phyloP scores from a whole-genome alignment of 1,140 invertebrate species.

The Habropoda laboriosa region DNA sequence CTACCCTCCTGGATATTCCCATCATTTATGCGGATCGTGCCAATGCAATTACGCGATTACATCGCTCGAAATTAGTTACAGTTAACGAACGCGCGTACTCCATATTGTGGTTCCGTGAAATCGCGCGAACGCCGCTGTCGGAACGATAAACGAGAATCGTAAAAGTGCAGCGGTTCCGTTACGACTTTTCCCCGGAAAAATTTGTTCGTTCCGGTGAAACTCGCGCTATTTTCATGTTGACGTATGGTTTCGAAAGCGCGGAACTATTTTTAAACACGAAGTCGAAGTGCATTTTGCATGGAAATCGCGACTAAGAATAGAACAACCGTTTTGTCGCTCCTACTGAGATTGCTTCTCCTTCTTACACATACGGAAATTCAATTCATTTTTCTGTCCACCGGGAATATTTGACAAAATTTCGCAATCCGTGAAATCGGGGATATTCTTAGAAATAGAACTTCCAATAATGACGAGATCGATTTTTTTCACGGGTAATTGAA shows the following conservation, averaged over 20 bases:
- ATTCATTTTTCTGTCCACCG: too few species aligned
- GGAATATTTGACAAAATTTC: too few species aligned
- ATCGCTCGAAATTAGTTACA: conserved; percentile 1
- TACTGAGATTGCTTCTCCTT: too few species aligned
- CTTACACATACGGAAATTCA: too few species aligned
- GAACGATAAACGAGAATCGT: too few species aligned
- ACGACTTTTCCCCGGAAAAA: background rate
- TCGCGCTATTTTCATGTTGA: background rate
- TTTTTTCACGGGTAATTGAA: conserved; percentile 9
- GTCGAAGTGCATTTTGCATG: background rate
- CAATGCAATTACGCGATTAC: background rate
- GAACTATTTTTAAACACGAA: conserved; percentile 3
- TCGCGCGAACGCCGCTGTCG: too few species aligned
- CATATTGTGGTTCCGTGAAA: background rate
- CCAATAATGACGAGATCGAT: background rate
- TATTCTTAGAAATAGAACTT: background rate
- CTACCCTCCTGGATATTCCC: conserved; percentile 10
- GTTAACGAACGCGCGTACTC: too few species aligned
- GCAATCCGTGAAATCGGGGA: too few species aligned
- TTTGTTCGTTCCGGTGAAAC: too few species aligned
- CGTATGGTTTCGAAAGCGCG: background rate
- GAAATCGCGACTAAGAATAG: conserved; percentile 25
- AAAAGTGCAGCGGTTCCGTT: too few species aligned
- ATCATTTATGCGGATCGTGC: conserved; percentile 23
- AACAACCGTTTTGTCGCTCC: conserved; percentile 1